Evolutionary conservation across 1,140 invertebrate species (phyloP), one percentile per base, ranked within the genome.

Genomic region (Scaptomyza graminum): DNA sequence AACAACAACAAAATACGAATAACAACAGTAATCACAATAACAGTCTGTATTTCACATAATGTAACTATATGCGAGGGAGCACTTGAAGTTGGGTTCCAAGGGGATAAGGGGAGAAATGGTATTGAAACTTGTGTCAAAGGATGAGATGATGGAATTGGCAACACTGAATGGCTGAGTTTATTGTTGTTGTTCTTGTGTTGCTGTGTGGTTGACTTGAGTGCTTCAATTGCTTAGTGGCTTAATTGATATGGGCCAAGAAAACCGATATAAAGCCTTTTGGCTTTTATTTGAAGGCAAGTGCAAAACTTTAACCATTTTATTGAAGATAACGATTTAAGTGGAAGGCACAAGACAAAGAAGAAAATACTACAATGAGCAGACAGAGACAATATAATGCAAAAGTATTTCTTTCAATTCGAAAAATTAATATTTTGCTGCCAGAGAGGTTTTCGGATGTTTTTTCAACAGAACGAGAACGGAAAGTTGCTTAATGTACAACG

Each of bases 21-120:
- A 63, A 37, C 12, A 34, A 50, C 15, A 55, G 37, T n/a, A 0
- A 22, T 13, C 47, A 43, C 34, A 46, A 57, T 9, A 60, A 18
- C 22, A 62, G 62, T 44, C 44, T 71, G 41, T 78, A 70, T 72
- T 37, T 31, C 39, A 41, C 12, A 76, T 85, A 84, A 84, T 85
- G 81, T 84, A 85, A 80, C 80, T 73, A 69, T 85, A 85, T 76
- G 70, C 63, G 8, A 34, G 31, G 31, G 71, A 43, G 70, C 71
- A 83, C 79, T 79, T 83, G 57, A 67, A 43, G 31, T 9, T 34
- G 8, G n/a, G n/a, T n/a, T n/a, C 8, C 31, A 3, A 9, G 8
- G 7, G 31, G 8, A 31, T 25, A 25, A 25, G 25, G 25, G 25
- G 25, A 25, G 25, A 25, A 31, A 31, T 31, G 28, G 28, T 1